phyloP scores from a whole-genome alignment of 23 tunicate genomes.

The Ascidia mentula region DNA sequence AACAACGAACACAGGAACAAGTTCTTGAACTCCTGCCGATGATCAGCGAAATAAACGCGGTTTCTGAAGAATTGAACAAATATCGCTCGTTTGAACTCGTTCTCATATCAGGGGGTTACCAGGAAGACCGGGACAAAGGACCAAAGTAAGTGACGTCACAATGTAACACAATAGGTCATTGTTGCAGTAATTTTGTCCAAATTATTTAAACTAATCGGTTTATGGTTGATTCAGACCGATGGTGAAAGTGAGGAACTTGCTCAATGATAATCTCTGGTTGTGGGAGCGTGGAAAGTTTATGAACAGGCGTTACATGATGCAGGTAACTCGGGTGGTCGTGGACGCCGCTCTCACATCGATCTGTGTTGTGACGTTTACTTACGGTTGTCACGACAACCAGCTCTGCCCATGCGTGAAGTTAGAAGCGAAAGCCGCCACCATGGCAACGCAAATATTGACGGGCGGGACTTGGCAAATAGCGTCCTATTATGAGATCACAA shows the following conservation, averaged over 20 bases:
- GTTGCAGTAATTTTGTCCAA: no score
- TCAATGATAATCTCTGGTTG: slow-evolving; percentile 89
- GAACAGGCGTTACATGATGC: slow-evolving; percentile 97
- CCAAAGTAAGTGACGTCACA: slow-evolving; percentile 81
- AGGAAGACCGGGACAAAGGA: slow-evolving; percentile 78
- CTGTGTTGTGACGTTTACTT: no score
- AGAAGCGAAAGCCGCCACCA: no score
- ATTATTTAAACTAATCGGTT: neutral
- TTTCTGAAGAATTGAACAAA: slow-evolving; percentile 96
- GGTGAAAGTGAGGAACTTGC: slow-evolving; percentile 87
- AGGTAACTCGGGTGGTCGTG: slow-evolving; percentile 37
- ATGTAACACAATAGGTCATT: no score
- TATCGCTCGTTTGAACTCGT: slow-evolving; percentile 93
- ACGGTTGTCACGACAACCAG: no score
- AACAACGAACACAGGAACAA: slow-evolving; percentile 93
- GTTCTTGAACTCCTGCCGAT: slow-evolving; percentile 95
- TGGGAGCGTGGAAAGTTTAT: slow-evolving; percentile 99
- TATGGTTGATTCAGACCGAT: slow-evolving; percentile 51
- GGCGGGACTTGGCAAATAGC: no score
- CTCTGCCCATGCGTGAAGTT: no score
- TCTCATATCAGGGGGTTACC: slow-evolving; percentile 69
- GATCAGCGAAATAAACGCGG: slow-evolving; percentile 96
- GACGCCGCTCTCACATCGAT: no score
- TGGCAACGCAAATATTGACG: no score
- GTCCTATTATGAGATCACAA: no score